phyloP scores from a whole-genome alignment of 2,797 vertebrate species.

The Acomys russatus region DNA sequence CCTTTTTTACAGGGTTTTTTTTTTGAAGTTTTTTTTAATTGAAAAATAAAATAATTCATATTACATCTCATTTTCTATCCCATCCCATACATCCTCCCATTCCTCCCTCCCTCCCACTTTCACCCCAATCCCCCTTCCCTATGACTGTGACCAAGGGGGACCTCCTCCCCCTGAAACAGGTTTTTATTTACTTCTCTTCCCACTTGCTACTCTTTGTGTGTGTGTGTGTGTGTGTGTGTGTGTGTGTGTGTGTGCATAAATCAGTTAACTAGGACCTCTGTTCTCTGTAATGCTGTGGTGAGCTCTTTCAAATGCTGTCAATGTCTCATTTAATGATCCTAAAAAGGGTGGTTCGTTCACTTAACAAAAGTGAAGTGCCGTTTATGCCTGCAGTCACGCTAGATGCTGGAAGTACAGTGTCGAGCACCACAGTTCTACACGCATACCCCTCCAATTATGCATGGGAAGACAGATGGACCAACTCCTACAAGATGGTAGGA shows the following conservation, averaged over 20 bases:
- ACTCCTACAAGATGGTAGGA: neutral
- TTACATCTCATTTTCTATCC: no score
- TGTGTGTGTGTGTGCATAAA: neutral
- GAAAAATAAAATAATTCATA: no score
- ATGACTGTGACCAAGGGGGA: no score
- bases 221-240: neutral
- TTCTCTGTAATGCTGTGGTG: neutral
- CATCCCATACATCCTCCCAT: no score
- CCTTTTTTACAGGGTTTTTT: neutral
- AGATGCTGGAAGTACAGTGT: neutral
- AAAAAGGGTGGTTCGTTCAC: neutral
- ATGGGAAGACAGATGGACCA: neutral
- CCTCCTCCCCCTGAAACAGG: no score
- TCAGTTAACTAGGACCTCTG: neutral
- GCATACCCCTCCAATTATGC: no score
- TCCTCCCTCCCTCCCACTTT: no score
- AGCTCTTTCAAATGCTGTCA: neutral
- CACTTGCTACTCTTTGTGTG: neutral
- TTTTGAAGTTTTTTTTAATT: no score
- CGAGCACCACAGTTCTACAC: neutral
- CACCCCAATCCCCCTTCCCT: no score
- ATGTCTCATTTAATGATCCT: neutral
- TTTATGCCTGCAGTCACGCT: neutral
- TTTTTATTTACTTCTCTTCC: slow-evolving; percentile 14
- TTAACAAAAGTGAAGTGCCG: neutral